phyloP scores from a whole-genome alignment of 2,888 invertebrate genomes.

The Agrotis clavis region DNA sequence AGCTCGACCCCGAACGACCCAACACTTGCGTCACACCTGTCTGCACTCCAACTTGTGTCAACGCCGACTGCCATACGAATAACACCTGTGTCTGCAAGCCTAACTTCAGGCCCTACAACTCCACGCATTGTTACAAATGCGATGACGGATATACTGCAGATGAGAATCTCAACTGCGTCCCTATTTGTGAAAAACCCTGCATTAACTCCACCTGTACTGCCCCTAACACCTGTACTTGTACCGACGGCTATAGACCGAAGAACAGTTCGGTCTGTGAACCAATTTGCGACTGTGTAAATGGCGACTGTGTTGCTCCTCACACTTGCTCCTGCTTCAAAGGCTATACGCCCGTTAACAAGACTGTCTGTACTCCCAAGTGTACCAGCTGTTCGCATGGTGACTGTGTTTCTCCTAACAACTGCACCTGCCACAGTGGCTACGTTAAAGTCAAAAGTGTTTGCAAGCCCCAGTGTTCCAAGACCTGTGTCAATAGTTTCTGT shows the following conservation, averaged over 20 bases:
- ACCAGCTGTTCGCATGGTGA: slow-evolving; percentile 68
- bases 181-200: slow-evolving; percentile 65
- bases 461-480: slow-evolving; percentile 60
- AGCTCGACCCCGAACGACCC: slow-evolving; percentile 74
- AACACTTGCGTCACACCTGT: slow-evolving; percentile 78
- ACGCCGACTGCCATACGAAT: slow-evolving; percentile 78
- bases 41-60: slow-evolving; percentile 79
- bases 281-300: slow-evolving; percentile 87
- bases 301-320: slow-evolving; percentile 80
- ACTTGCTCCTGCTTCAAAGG: slow-evolving; percentile 86
- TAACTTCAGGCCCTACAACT: slow-evolving; percentile 73
- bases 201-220: slow-evolving; percentile 71
- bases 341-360: slow-evolving; percentile 59
- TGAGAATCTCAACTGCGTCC: slow-evolving; percentile 67
- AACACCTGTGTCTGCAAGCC: slow-evolving; percentile 79
- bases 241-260: slow-evolving; percentile 68
- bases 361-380: slow-evolving; percentile 67
- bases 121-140: slow-evolving; percentile 78
- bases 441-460: slow-evolving; percentile 50
- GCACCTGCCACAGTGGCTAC: slow-evolving; percentile 84
- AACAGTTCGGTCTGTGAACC: slow-evolving; percentile 71
- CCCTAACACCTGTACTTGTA: slow-evolving; percentile 75
- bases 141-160: slow-evolving; percentile 69
- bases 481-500: slow-evolving; percentile 68
- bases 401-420: slow-evolving; percentile 81